A percentile compares a stretch with the other conserved stretches of the same genome.
These are phyloP conservation scores for Pelusios castaneus DNA, from an alignment of 2,113 vertebrate genomes.

Conservation along the genomic window DNA sequence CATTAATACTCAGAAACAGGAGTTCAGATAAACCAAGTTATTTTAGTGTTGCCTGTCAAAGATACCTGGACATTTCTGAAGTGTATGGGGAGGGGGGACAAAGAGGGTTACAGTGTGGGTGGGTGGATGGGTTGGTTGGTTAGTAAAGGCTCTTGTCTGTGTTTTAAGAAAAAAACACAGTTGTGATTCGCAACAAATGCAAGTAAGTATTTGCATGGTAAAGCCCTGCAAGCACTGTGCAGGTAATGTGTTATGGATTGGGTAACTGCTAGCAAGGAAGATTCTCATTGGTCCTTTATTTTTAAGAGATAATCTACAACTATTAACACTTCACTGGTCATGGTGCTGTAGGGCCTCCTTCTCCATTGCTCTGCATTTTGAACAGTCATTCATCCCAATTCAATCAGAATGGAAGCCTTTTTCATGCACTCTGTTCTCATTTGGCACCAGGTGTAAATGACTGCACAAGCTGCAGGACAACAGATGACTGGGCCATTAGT, in stretches of 20 bases:
- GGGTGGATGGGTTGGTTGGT: fast-evolving
- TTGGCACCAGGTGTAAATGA: not conserved
- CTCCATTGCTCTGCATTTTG: not conserved
- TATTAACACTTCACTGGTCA: not conserved
- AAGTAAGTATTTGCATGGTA: not conserved
- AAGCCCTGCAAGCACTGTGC: not conserved
- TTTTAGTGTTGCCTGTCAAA: too few relatives aligned
- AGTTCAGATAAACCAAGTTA: not conserved
- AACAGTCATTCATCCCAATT: not conserved
- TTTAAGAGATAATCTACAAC: not conserved
- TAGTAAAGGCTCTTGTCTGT: not conserved
- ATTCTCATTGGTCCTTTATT: not conserved
- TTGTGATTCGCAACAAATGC: not conserved
- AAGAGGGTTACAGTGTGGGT: not conserved
- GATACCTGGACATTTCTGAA: not conserved
- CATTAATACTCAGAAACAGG: not conserved
- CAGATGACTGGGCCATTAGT: not conserved
- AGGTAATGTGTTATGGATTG: not conserved
- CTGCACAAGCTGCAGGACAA: fast-evolving
- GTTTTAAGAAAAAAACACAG: not conserved
- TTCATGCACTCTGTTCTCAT: not conserved
- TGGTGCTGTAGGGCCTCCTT: not conserved
- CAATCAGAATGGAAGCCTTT: not conserved
- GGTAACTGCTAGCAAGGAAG: not conserved
- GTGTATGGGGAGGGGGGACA: fast-evolving